Evolutionary conservation across 2,113 vertebrate species (phyloP).

Genomic region (Hippoglossus stenolepis): DNA sequence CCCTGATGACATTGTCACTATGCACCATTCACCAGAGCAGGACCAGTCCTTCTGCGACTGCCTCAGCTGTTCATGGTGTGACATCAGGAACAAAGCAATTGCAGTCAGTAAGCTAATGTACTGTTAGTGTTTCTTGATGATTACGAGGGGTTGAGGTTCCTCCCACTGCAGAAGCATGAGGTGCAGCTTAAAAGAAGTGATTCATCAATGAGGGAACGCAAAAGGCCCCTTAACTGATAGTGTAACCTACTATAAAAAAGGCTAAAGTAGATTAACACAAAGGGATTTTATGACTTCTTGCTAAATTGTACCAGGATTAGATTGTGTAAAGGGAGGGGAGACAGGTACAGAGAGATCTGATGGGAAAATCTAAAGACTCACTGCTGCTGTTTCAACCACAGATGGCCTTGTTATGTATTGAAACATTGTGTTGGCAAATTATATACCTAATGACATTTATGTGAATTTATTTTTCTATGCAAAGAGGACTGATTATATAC

Average conservation of each 20-base stretch:
- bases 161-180: neutral
- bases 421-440: neutral
- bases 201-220: neutral
- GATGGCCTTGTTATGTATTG: neutral
- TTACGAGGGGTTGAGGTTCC: neutral
- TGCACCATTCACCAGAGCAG: conserved; percentile 66
- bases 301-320: neutral
- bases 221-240: neutral
- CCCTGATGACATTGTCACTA: conserved; percentile 71
- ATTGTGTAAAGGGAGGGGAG: neutral
- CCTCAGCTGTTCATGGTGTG: conserved; percentile 18
- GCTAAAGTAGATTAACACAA: neutral
- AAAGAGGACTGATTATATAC: too few species aligned
- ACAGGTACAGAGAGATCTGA: neutral
- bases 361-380: neutral
- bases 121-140: neutral
- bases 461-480: too few species aligned
- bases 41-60: conserved; percentile 18
- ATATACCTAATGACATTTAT: neutral
- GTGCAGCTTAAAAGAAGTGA: neutral
- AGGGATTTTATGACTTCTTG: neutral
- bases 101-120: neutral
- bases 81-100: neutral
- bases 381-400: neutral
- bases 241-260: too few species aligned